phyloP scores from a whole-genome alignment of 2,797 vertebrate species.

The Bradypus variegatus region DNA sequence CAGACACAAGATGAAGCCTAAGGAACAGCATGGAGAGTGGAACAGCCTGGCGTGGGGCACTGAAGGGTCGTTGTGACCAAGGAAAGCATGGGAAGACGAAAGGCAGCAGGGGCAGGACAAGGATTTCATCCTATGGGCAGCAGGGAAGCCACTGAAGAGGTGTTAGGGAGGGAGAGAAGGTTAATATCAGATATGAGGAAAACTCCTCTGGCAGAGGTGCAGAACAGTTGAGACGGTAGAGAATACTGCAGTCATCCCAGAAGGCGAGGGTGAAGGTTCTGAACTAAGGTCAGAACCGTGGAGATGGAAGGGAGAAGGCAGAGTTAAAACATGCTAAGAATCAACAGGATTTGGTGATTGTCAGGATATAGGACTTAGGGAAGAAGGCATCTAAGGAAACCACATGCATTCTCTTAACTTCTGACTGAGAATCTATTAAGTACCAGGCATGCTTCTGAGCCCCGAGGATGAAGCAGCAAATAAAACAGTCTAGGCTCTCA shows the following conservation, averaged over 20 bases:
- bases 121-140: neutral
- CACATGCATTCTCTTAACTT: neutral
- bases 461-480: neutral
- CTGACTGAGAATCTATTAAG: neutral
- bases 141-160: neutral
- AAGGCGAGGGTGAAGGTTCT: neutral
- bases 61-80: neutral
- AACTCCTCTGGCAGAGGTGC: neutral
- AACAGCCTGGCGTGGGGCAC: neutral
- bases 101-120: neutral
- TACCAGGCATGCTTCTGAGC: neutral
- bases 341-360: neutral
- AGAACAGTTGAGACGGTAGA: neutral
- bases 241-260: neutral
- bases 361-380: neutral
- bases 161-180: no score
- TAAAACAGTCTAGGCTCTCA: neutral
- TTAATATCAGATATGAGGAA: neutral
- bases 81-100: neutral
- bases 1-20: neutral
- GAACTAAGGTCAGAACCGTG: neutral
- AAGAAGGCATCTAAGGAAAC: neutral
- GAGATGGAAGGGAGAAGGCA: neutral
- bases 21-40: neutral
- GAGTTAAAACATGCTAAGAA: neutral